Percentiles rank a stretch among this genome's conserved stretches.
Evolutionary conservation across 1,140 invertebrate genomes (phyloP).

Genomic region (Ceratina australensis): DNA sequence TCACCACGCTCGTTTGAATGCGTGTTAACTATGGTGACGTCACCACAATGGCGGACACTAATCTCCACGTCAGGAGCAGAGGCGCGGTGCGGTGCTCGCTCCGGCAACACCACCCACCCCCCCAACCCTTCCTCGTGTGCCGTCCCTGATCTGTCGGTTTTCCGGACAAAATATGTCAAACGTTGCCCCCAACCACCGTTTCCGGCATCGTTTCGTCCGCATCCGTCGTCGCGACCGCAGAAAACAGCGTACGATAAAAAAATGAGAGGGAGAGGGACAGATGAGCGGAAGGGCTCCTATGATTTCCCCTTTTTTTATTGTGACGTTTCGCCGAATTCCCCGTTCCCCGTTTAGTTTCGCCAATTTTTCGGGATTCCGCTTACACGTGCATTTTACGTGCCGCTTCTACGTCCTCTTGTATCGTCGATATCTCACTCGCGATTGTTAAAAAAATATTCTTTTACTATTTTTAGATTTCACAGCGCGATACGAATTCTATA

Average conservation of each 20-base stretch:
- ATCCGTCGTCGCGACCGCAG: slow-evolving; percentile 16
- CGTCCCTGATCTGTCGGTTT: slow-evolving; percentile 77
- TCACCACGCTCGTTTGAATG: slow-evolving; percentile 70
- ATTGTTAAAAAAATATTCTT: background rate
- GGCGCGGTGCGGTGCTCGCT: slow-evolving; percentile 56
- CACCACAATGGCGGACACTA: slow-evolving; percentile 80
- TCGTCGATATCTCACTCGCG: background rate
- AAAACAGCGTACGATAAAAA: slow-evolving; percentile 33
- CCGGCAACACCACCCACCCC: slow-evolving; percentile 43
- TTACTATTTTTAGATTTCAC: too few species aligned
- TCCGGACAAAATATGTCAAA: slow-evolving; percentile 78
- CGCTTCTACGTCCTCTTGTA: background rate
- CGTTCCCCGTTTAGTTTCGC: background rate
- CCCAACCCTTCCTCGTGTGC: slow-evolving; percentile 52
- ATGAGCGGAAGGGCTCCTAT: background rate
- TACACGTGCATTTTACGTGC: background rate
- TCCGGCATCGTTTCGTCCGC: slow-evolving; percentile 34
- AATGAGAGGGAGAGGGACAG: background rate
- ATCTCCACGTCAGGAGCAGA: slow-evolving; percentile 80
- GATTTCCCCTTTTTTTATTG: background rate
- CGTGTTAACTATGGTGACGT: slow-evolving; percentile 79
- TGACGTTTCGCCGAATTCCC: background rate
- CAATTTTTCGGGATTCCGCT: background rate
- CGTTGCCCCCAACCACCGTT: slow-evolving; percentile 50
- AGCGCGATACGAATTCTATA: background rate